Evolutionary conservation across 1,140 invertebrate genomes (phyloP), one percentile per base, ranked within the genome.

Genomic region (Calosoma granatense): DNA sequence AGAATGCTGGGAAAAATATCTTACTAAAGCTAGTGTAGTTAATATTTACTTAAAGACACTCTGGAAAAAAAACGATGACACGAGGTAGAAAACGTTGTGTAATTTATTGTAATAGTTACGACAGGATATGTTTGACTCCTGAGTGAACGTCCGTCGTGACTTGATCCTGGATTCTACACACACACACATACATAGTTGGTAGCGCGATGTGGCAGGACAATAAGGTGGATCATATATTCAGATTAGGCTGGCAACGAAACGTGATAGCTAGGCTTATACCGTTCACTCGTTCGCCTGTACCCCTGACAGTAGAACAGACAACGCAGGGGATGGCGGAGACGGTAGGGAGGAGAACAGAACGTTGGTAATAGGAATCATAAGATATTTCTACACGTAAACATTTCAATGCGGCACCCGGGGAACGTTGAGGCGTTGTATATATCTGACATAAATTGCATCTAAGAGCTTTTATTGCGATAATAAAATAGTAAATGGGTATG

Each of bases 221-320:
- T 68, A 66, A 66, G 64, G 60, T 61, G 59, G 56, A 66, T 65
- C 66, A 65, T 68, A 67, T 68, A 68, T 68, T 67, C 65, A 68
- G 66, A 68, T 68, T 67, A 68, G 63, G 62, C 57, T 47, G 41
- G 41, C 41, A 47, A n/a, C 17, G 41, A n/a, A 4, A 47, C 9
- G 17, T 11, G 41, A 17, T 9, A 47, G 41, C 3, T 12, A 17
- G 41, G 41, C 41, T 47, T 47, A 47, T 12, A 17, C 9, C 15
- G 41, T 47, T 17, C 9, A 47, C 17, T 47, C 41, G 4, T 6
- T 3, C 41, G 59, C 62, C 59, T 62, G 60, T 57, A 56, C 56
- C 62, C 63, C 64, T 65, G 63, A 64, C 63, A 63, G 61, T 59
- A 56, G n/a, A n/a, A n/a, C n/a, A n/a, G n/a, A n/a, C n/a, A n/a